These are phyloP conservation scores for Enteromius fasciolatus DNA, from an alignment of 2,797 vertebrate genomes.

Conservation along the genomic window DNA sequence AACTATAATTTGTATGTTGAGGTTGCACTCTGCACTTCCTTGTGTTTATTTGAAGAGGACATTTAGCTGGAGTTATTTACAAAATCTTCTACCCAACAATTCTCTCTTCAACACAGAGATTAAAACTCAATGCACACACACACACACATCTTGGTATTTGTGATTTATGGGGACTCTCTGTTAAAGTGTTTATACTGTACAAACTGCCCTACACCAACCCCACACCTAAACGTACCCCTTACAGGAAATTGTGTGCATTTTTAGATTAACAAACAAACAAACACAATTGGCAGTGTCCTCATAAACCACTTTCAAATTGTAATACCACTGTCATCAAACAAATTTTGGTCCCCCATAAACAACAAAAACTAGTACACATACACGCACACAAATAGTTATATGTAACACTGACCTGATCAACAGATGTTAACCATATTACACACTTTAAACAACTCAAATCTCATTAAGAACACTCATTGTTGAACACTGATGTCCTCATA, in stretches of 20 bases:
- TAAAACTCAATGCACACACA: background rate
- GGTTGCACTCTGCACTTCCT: background rate
- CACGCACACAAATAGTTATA: background rate
- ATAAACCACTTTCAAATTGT: too few relatives aligned
- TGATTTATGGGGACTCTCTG: too few relatives aligned
- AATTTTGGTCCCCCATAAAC: too few relatives aligned
- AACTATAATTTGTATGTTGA: background rate
- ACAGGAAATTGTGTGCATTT: too few relatives aligned
- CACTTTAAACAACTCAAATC: background rate
- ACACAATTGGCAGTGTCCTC: too few relatives aligned
- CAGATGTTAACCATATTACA: background rate
- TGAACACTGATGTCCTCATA: background rate
- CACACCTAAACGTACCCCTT: too few relatives aligned
- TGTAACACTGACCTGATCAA: background rate
- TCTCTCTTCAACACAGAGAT: background rate
- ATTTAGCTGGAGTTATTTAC: background rate
- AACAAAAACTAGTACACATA: background rate
- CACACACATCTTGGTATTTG: background rate
- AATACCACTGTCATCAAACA: too few relatives aligned
- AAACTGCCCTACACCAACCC: too few relatives aligned
- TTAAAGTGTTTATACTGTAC: too few relatives aligned
- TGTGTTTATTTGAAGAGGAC: conserved; percentile 1
- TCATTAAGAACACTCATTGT: background rate
- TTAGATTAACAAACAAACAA: too few relatives aligned
- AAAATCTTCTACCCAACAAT: background rate